A percentile compares a stretch with the other conserved stretches of the same genome.
Conservation (phyloP, 2,888 invertebrate genomes). For the Lasius platythorax region DNA sequence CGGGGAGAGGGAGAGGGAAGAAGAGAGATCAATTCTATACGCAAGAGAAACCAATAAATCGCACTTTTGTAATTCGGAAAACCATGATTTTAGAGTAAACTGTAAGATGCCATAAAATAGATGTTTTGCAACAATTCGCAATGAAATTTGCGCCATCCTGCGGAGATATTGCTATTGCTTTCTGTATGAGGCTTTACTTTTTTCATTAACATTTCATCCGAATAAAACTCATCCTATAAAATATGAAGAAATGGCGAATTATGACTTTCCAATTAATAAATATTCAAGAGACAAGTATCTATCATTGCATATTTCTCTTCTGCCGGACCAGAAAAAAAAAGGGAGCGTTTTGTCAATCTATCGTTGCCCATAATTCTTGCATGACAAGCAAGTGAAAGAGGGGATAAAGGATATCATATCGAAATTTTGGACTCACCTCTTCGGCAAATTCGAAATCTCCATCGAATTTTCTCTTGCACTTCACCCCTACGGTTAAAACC, state of each 20-base stretch:
- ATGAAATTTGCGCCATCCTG: constrained; percentile 22
- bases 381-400: neutral
- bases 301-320: neutral
- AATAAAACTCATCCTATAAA: neutral
- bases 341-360: neutral
- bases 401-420: neutral
- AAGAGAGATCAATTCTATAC: neutral
- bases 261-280: neutral
- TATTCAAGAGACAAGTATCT: neutral
- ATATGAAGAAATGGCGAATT: neutral
- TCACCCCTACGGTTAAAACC: constrained; percentile 70
- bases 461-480: constrained; percentile 91
- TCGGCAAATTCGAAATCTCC: constrained; percentile 93
- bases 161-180: neutral
- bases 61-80: too few relatives aligned
- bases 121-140: constrained; percentile 39
- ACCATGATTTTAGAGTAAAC: neutral
- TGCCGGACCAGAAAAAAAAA: neutral
- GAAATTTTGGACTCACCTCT: constrained; percentile 87
- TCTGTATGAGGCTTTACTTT: neutral
- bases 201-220: neutral
- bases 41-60: constrained; percentile 1
- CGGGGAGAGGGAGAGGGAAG: neutral
- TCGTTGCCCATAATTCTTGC: neutral
- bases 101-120: neutral